Conservation (phyloP, 30 jellyfish, hydroid and myxozoan genomes). For the Morbakka virulenta region DNA sequence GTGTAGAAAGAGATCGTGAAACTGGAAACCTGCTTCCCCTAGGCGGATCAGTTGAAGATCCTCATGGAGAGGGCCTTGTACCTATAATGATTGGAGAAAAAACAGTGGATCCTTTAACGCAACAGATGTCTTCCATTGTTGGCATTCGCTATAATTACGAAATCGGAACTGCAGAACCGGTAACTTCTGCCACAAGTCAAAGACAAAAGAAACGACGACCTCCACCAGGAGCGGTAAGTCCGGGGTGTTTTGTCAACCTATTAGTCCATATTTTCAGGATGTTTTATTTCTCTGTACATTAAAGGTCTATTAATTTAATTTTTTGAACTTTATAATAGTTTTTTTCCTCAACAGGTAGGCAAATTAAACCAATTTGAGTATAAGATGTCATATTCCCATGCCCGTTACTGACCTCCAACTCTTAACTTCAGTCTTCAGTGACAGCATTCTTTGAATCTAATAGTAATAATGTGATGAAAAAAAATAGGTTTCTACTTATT, state of each 20-base stretch:
- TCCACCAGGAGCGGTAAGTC: slow-evolving; percentile 82
- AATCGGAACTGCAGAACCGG: slow-evolving; percentile 82
- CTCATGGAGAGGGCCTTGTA: slow-evolving; percentile 85
- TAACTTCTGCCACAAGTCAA: slow-evolving; percentile 63
- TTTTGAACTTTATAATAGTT: no score
- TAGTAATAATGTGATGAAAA: no score
- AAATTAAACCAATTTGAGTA: no score
- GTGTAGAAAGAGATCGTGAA: slow-evolving; percentile 78
- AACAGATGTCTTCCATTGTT: slow-evolving; percentile 58
- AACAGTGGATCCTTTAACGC: slow-evolving; percentile 82
- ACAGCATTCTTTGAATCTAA: no score
- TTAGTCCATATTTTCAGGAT: no score
- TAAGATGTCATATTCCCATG: no score
- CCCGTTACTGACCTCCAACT: no score
- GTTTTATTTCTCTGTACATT: no score
- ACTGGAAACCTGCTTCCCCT: slow-evolving; percentile 82
- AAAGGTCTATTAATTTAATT: no score
- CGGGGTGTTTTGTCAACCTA: no score
- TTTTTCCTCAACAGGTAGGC: no score
- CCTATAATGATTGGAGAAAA: slow-evolving; percentile 87
- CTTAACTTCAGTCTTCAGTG: no score
- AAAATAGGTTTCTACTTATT: background rate
- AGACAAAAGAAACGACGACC: slow-evolving; percentile 70
- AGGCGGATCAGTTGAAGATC: slow-evolving; percentile 96
- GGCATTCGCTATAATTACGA: slow-evolving; percentile 82